Conservation (phyloP, 2,797 vertebrate species). For the Spea hammondii region DNA sequence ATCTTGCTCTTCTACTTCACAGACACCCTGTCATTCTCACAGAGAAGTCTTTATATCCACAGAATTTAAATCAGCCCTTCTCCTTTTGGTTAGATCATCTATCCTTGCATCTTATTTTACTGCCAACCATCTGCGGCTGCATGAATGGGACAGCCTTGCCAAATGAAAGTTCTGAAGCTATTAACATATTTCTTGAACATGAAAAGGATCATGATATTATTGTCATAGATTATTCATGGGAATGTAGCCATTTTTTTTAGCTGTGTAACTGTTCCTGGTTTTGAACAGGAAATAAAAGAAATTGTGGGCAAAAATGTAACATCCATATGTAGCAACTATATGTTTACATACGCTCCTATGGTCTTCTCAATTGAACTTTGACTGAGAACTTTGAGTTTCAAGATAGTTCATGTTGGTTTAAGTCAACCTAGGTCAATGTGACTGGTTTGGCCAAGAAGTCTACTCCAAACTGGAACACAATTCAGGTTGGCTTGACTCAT, state of each 20-base stretch:
- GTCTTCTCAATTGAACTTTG: too few relatives aligned
- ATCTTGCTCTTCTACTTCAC: constrained; percentile 5
- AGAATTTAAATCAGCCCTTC: constrained; percentile 37
- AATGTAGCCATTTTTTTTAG: not conserved
- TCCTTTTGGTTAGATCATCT: constrained; percentile 31
- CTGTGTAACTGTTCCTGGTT: too few relatives aligned
- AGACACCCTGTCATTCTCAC: constrained; percentile 10
- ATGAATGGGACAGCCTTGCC: constrained; percentile 18
- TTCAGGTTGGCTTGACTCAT: too few relatives aligned
- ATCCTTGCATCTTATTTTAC: constrained; percentile 43
- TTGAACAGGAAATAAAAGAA: too few relatives aligned
- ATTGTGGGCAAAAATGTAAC: too few relatives aligned
- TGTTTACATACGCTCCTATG: too few relatives aligned
- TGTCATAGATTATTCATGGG: not conserved
- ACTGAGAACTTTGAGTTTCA: too few relatives aligned
- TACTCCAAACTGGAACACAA: too few relatives aligned
- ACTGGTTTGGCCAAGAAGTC: too few relatives aligned
- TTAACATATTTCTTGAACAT: not conserved
- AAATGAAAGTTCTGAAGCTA: constrained; percentile 10
- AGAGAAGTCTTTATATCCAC: constrained; percentile 28
- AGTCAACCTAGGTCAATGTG: too few relatives aligned
- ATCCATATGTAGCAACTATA: too few relatives aligned
- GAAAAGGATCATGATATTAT: not conserved
- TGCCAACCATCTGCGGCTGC: constrained; percentile 39
- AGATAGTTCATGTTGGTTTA: too few relatives aligned